Percentiles rank a stretch among this genome's conserved stretches.
phyloP scores from a whole-genome alignment of 2,888 invertebrate genomes.

The Ochlodes sylvanus region DNA sequence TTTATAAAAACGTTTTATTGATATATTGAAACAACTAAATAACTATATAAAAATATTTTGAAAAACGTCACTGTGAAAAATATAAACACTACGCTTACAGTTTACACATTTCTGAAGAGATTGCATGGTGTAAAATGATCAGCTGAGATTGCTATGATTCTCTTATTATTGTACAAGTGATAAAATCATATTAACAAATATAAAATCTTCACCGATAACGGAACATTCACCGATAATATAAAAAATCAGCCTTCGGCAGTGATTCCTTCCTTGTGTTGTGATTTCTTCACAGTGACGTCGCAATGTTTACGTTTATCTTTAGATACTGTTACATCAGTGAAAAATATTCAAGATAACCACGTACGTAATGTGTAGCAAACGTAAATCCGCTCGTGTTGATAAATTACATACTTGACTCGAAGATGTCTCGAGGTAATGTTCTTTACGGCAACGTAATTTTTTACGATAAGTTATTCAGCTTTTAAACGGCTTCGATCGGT shows the following conservation, averaged over 20 bases:
- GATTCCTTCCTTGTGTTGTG: background rate
- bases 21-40: too few relatives aligned
- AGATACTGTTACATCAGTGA: conserved; percentile 5
- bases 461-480: background rate
- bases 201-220: background rate
- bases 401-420: conserved; percentile 2
- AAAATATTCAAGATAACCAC: conserved; percentile 14
- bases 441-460: background rate
- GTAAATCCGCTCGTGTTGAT: conserved; percentile 15
- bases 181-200: background rate
- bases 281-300: conserved; percentile 28
- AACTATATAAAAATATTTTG: background rate
- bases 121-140: background rate
- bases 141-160: background rate
- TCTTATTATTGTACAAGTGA: background rate
- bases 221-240: conserved; percentile 2
- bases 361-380: conserved; percentile 7
- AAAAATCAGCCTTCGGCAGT: conserved; percentile 5
- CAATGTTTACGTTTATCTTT: conserved; percentile 8
- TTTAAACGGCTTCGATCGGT: too few relatives aligned
- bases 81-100: background rate
- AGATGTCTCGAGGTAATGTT: conserved; percentile 15
- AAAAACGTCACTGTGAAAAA: conserved; percentile 5
- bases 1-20: too few relatives aligned
- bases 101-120: background rate